Evolutionary conservation across 2,888 invertebrate genomes (phyloP).

Genomic region (Rotaria sp.): DNA sequence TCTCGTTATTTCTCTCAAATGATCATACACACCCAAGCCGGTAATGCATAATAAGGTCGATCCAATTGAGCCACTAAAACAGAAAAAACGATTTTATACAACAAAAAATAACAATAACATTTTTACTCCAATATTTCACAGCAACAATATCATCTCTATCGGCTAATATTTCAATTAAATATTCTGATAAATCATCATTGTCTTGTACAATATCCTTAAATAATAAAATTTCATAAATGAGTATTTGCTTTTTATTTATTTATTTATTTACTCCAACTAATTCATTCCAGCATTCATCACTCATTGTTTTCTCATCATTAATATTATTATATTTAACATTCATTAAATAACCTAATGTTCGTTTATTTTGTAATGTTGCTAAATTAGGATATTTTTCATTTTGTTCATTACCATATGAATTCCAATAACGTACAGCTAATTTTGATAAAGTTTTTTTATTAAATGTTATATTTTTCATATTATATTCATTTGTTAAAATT

Average conservation of each 20-base stretch:
- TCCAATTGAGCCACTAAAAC: neutral
- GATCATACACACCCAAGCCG: neutral
- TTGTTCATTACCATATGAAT: neutral
- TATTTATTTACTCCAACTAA: neutral
- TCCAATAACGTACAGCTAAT: constrained; percentile 28
- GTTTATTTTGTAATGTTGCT: neutral
- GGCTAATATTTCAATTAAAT: neutral
- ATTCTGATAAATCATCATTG: neutral
- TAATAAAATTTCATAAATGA: neutral
- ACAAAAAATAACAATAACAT: neutral
- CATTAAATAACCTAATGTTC: neutral
- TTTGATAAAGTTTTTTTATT: constrained; percentile 34
- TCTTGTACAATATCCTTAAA: constrained; percentile 3
- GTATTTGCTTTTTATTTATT: neutral
- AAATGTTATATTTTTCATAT: constrained; percentile 30
- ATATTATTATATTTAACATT: neutral
- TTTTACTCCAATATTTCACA: constrained; percentile 17
- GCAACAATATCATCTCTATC: constrained; percentile 14
- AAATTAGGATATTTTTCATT: constrained; percentile 22
- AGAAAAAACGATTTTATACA: neutral
- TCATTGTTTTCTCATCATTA: constrained; percentile 10
- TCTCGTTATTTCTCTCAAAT: neutral
- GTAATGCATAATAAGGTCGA: neutral
- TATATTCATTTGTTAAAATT: neutral
- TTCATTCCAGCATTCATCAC: constrained; percentile 29